Evolutionary conservation across 2,113 vertebrate genomes (phyloP), one percentile per base, ranked within the genome.

Genomic region (Scalopus aquaticus): DNA sequence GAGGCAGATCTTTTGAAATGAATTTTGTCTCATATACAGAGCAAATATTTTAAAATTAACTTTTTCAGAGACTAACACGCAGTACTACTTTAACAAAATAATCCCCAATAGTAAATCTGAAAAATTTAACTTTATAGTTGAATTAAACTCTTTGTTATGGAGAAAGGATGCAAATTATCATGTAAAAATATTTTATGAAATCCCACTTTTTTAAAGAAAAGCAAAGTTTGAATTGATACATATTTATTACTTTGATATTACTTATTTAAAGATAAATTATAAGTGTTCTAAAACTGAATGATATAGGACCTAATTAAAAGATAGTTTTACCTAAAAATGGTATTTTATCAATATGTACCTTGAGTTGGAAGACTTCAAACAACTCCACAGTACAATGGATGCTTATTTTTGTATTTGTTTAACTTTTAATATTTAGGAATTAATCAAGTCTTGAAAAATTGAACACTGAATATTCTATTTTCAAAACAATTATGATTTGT

Each of bases 21-120:
- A 91, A 91, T 70, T 96, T 94, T 89, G 16, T 10, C 58, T 88
- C 60, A 89, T 73, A 79, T 13, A 35, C 35, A 95, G 46, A 93
- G 19, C 9, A 88, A 95, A 93, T 74, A 54, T 42, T 87, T 96
- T 91, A 69, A 93, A 96, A 73, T 91, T 88, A 86, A 81, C 11
- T 90, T 92, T 93, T 83, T 44, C 76, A 26, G 90, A 4, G 11
- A n/a, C 89, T 94, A 91, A 42, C 1, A 54, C 5, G 81, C 81
- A 13, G 60, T 78, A 93, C 39, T 54, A 30, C 30, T 46, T 95
- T 65, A 93, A 92, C 24, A 69, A 64, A 13, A 28, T 88, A 79
- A 86, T 85, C 90, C 69, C 73, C 56, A 72, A 58, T 1, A 65
- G 20, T 67, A 89, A 82, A 86, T 94, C 54, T 79, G n/a, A 15